Base-by-base conservation (phyloP, 1,140 invertebrate genomes). In the Mactra quadrangularis region DNA sequence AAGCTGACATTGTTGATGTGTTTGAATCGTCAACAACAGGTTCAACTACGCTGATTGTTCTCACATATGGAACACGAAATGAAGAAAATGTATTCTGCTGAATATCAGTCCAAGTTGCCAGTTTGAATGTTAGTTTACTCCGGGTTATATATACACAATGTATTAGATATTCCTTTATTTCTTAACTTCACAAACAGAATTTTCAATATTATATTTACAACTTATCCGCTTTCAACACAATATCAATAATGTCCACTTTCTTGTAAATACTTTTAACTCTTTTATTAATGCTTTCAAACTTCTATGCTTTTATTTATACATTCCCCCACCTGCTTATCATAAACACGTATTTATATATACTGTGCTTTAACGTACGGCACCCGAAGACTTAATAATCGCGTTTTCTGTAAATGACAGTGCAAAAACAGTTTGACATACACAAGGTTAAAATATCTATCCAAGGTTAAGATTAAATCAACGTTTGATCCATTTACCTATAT, bases 1-100 rank as follows among this genome's bases (percentile, higher is more conserved):
- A 88, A 35, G 60, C 59, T 27, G 57, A 59, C 72, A 76, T 76
- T 95, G 62, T 76, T 35, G 70, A 31, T 68, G 57, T 19, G n/a
- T 60, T 76, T 47, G 57, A 35, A 25, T 2, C 13, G 13, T 17
- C 35, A 0, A 29, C 1, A 25, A n/a, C 22, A 41, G 41, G 57
- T 19, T 41, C 31, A 25, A 59, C 22, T 15, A 59, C 38, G 38
- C 38, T 57, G 6, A 74, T 33, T 13, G 71, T 45, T 6, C 59
- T 55, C 1, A 60, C 29, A 17, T 6, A 17, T 4, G 74, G 74
- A 11, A 33, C 33, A 27, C 11, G 59, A 41, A 64, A 76, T 29
- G 35, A 38, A 45, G 57, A 76, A 50, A 76, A 76, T 11, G n/a
- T n/a, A 22, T n/a, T 22, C 38, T 62, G 57, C 41, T 64, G 22